Evolutionary conservation across 2,113 vertebrate species (phyloP), one percentile per base, ranked within the genome.

Genomic region (Solenodon paradoxus): DNA sequence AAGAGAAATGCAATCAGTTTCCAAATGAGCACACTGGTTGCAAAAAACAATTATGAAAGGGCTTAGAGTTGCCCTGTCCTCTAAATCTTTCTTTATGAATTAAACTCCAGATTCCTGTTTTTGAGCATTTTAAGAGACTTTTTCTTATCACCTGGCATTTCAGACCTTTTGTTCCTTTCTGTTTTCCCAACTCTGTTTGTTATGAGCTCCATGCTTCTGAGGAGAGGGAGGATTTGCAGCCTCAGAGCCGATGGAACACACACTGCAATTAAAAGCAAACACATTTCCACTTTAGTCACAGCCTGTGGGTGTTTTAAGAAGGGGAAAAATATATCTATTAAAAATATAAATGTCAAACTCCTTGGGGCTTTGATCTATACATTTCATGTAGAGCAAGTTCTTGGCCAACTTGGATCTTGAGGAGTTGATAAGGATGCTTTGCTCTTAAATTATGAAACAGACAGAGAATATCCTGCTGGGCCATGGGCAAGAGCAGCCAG

Each of bases 31-130:
- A 69, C 92, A 96, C 90, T 8, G 12, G 16, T 40, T 24, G 80
- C 81, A 89, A 86, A 88, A 95, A 93, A 94, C 90, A 72, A 95
- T 96, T 88, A 97, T 97, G 74, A 93, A 96, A 97, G 90, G 42
- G 74, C 95, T 92, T 94, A 66, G 47, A 94, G 96, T 96, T 93
- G 28, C 7, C 32, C 40, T 32, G 1, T 63, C 78, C 77, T 92
- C 96, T 97, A 88, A 96, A 96, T 96, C 91, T 96, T 98, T 92
- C 87, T 93, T 90, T 97, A 74, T 97, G 96, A 97, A 97, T 98
- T 97, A 96, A 97, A 80, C 94, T 87, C 80, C 91, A 85, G 93
- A 95, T 96, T 92, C 93, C 63, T 96, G 95, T n/a, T 71, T 32
- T 93, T 98, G 97, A 98, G 81, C 86, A 28, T 96, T 97, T 97